Evolutionary conservation across 1,140 invertebrate species (phyloP).

Genomic region (Oncopeltus fasciatus): DNA sequence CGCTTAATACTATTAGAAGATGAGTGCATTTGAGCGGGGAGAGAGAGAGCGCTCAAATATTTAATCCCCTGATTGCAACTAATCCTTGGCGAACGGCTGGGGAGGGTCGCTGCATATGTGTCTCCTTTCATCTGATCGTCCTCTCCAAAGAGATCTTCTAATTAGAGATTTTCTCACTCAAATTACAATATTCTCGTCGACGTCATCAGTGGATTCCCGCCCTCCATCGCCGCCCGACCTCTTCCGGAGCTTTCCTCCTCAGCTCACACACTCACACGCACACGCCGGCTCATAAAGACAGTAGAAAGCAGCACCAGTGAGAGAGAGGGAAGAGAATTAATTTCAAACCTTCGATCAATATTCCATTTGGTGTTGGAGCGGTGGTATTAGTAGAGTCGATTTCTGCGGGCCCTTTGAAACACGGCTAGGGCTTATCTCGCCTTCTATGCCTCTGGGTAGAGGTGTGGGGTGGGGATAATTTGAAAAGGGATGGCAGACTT

Average conservation of each 20-base stretch:
- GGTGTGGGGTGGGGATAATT: too few species aligned
- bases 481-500: too few species aligned
- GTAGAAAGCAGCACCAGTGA: background rate
- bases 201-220: background rate
- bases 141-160: background rate
- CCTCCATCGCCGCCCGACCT: background rate
- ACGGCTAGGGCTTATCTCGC: background rate
- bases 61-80: slow-evolving; percentile 3
- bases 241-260: background rate
- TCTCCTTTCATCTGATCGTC: background rate
- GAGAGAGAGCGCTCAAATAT: background rate
- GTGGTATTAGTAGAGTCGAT: background rate
- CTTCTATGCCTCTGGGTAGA: too few species aligned
- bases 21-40: background rate
- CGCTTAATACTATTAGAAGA: slow-evolving; percentile 7
- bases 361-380: background rate
- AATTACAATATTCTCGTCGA: slow-evolving; percentile 3
- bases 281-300: too few species aligned
- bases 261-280: background rate
- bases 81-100: background rate
- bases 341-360: background rate
- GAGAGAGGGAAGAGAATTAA: background rate
- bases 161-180: slow-evolving; percentile 2
- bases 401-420: background rate
- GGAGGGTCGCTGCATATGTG: background rate